A percentile compares a stretch with the other conserved stretches of the same genome.
phyloP scores from a whole-genome alignment of 2,113 vertebrate species.

The Quiscalus mexicanus region DNA sequence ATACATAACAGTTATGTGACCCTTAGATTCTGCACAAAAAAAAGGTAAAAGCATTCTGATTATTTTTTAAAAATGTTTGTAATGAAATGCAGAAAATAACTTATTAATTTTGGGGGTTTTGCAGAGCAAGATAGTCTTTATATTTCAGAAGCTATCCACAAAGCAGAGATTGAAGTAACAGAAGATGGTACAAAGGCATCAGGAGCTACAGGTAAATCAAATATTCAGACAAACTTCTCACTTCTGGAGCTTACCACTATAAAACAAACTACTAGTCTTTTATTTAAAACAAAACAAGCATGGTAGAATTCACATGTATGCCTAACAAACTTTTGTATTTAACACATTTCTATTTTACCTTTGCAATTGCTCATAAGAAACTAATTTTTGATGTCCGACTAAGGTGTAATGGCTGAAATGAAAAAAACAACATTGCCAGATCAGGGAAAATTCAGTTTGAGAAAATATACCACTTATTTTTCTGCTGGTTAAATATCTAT shows the following conservation, averaged over 20 bases:
- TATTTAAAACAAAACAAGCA: not conserved
- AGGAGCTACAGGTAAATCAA: conserved; percentile 82
- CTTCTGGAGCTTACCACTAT: not conserved
- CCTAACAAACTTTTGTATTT: not conserved
- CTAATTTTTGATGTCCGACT: not conserved
- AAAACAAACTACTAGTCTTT: not conserved
- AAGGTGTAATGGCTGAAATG: not conserved
- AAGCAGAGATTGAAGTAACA: conserved; percentile 85
- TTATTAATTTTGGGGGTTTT: not conserved
- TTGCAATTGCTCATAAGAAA: not conserved
- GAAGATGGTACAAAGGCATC: conserved; percentile 86
- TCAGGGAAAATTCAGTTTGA: not conserved
- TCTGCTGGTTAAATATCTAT: not conserved
- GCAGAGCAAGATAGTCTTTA: conserved; percentile 83
- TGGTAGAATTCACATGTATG: not conserved
- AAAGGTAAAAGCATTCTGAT: not conserved
- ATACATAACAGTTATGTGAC: not conserved
- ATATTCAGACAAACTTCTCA: not conserved
- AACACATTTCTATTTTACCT: not conserved
- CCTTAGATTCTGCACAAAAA: not conserved
- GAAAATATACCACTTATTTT: not conserved
- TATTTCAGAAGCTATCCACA: conserved; percentile 87
- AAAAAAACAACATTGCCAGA: not conserved
- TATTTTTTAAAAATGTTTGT: rapidly evolving
- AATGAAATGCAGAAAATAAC: not conserved